These are phyloP conservation scores for Platanista minor DNA, from an alignment of 2,113 vertebrate genomes.

Conservation along the genomic window DNA sequence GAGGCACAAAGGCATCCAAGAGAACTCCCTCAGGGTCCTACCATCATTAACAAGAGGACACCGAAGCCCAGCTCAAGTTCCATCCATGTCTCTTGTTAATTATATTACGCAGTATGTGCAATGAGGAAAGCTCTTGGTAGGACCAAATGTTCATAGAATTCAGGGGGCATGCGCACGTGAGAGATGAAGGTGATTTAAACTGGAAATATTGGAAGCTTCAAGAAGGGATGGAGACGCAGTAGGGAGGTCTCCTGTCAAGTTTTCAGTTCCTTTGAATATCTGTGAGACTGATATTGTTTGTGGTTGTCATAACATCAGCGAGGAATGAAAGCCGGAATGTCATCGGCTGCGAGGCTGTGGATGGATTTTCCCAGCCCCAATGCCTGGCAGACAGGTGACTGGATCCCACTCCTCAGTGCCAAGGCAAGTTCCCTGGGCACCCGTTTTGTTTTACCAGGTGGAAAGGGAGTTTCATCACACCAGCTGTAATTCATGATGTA, in stretches of 20 bases:
- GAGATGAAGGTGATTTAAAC: neutral
- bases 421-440: neutral
- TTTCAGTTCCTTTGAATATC: neutral
- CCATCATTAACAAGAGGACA: accelerated
- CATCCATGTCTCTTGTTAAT: neutral
- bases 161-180: neutral
- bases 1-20: neutral
- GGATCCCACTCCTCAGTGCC: neutral
- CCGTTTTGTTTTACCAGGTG: neutral
- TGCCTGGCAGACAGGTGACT: neutral
- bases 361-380: neutral
- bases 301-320: constrained; percentile 8
- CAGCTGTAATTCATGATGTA: neutral
- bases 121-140: neutral
- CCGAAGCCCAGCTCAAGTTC: neutral
- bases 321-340: neutral
- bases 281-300: neutral
- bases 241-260: neutral
- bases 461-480: neutral
- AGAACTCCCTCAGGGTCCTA: neutral
- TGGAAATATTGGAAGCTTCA: neutral
- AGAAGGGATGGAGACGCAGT: neutral
- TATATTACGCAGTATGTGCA: neutral
- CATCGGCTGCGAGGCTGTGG: accelerated
- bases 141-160: neutral